Conservation (phyloP, 2,797 vertebrate species). For the Falco berigora region DNA sequence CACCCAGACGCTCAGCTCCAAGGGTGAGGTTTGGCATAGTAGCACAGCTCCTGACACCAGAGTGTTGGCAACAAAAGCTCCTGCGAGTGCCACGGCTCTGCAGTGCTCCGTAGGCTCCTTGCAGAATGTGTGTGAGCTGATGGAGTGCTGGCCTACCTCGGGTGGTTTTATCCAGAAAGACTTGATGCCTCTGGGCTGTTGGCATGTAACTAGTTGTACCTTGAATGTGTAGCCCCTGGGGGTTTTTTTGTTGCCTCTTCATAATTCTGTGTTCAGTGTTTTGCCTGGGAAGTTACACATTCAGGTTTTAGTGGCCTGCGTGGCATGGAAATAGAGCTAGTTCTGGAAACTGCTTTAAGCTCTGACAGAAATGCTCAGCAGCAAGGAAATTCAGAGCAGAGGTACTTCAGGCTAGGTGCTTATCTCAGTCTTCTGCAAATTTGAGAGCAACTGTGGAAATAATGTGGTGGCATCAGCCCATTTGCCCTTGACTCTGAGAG, state of each 20-base stretch:
- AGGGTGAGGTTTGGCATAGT: accelerated
- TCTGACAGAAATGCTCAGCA: not conserved
- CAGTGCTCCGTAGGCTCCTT: not conserved
- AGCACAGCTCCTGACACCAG: accelerated
- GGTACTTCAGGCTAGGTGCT: not conserved
- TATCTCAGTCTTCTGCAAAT: not conserved
- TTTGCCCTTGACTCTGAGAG: not conserved
- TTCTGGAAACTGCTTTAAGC: not conserved
- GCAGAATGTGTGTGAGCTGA: accelerated
- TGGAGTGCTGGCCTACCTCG: not conserved
- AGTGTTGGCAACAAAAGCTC: not conserved
- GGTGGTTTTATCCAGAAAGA: not conserved
- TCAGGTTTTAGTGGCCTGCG: not conserved
- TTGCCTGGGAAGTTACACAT: not conserved
- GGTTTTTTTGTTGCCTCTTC: not conserved
- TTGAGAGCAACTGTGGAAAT: not conserved
- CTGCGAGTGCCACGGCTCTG: not conserved
- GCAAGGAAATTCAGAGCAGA: not conserved
- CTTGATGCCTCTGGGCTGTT: not conserved
- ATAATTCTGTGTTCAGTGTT: not conserved
- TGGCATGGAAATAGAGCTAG: not conserved
- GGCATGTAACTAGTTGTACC: not conserved
- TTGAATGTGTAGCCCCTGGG: not conserved
- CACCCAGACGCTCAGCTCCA: too few species aligned
- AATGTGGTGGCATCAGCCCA: not conserved